phyloP scores from a whole-genome alignment of 1,140 invertebrate genomes.

The Vanessa atalanta region DNA sequence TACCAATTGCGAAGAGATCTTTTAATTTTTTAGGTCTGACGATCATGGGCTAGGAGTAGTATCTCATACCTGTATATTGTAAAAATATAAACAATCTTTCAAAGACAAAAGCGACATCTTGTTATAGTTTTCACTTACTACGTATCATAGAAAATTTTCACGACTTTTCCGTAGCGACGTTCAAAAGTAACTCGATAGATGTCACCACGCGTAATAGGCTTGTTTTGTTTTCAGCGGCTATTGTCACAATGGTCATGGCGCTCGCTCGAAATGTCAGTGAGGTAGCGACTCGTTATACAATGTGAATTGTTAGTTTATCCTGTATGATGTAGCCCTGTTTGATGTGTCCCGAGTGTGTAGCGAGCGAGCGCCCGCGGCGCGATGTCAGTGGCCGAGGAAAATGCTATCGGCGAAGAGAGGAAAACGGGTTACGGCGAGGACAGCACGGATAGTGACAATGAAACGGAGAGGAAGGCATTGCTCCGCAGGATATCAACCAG shows the following conservation, averaged over 20 bases:
- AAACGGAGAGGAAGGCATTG: slow-evolving; percentile 66
- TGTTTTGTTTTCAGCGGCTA: slow-evolving; percentile 75
- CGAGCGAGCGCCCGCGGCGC: slow-evolving; percentile 60
- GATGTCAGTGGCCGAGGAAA: slow-evolving; percentile 65
- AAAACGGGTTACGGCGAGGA: slow-evolving; percentile 60
- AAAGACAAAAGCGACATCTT: slow-evolving; percentile 36
- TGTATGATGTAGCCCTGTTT: slow-evolving; percentile 77
- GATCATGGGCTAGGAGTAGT: no score
- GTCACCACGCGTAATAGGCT: slow-evolving; percentile 43
- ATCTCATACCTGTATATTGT: no score
- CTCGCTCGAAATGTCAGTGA: slow-evolving; percentile 71
- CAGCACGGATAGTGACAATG: slow-evolving; percentile 76
- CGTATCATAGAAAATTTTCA: slow-evolving; percentile 18
- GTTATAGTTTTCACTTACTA: slow-evolving; percentile 2
- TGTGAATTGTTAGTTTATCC: slow-evolving; percentile 64
- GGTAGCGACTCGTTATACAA: slow-evolving; percentile 63
- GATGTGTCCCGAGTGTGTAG: slow-evolving; percentile 56
- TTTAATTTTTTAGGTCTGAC: no score
- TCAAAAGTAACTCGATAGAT: slow-evolving; percentile 39
- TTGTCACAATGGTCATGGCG: slow-evolving; percentile 74
- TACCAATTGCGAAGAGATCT: no score
- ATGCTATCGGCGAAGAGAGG: slow-evolving; percentile 50
- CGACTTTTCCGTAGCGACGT: slow-evolving; percentile 15
- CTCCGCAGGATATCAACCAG: slow-evolving; percentile 72
- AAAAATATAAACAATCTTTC: neutral